Evolutionary conservation across 2,113 vertebrate species (phyloP), one percentile per base, ranked within the genome.

Genomic region (Forbesichthys agassizii): DNA sequence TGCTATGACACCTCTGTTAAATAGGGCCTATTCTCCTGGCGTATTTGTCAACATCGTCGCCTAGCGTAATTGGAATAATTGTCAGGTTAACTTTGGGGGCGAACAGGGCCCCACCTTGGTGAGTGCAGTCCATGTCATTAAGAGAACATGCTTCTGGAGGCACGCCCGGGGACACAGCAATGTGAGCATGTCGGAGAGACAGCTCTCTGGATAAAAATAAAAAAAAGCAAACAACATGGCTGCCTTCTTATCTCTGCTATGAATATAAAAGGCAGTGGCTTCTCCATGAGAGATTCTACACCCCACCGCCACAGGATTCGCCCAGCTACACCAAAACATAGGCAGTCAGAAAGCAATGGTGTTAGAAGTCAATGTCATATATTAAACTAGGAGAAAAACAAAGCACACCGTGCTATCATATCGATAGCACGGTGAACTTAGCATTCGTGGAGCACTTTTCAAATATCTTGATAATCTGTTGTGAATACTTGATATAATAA

Each of bases 191-290:
- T 79, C 79, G 81, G 78, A 81, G 80, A 75, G 83, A 88, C 84
- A 85, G 85, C 83, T 68, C 74, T 79, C 73, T 84, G 80, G 88
- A 92, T 92, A 92, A 93, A 92, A 93, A 20, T 1, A 20, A 42
- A 42, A 42, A 42, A 42, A 5, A 42, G 27, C 27, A 27, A 27
- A 27, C 27, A 42, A 42, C 36, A 42, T 92, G 90, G 89, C 88
- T 86, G 89, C 84, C 7, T 73, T 92, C 89, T 93, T 92, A 94
- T 93, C 92, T 92, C 87, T 71, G 62, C 85, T 86, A 87, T 92
- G 89, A 90, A 92, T 92, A 90, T 92, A 92, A 93, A 93, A 92
- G 90, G 91, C 91, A 92, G 92, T 91, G 78, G 85, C 78, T 88
- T 90, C 90, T 90, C 83, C 65, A 78, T 92, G 89, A 90, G 90